Evolutionary conservation across 2,888 invertebrate species (phyloP).

Genomic region (Peribatodes rhomboidaria): DNA sequence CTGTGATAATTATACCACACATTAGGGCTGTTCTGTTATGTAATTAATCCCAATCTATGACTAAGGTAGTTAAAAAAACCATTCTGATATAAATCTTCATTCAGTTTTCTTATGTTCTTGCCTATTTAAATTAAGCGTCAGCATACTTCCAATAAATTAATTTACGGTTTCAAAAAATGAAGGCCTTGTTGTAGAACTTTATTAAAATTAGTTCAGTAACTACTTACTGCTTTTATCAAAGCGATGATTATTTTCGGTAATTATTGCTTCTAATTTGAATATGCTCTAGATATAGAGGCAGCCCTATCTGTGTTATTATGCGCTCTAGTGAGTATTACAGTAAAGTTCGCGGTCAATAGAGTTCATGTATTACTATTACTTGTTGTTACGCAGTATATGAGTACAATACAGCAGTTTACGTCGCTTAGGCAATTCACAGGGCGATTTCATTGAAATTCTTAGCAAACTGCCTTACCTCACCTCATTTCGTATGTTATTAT

Average conservation of each 20-base stretch:
- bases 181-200: neutral
- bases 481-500: neutral
- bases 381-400: conserved; percentile 12
- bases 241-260: too few relatives aligned
- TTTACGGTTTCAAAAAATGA: too few relatives aligned
- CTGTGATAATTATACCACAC: conserved; percentile 39
- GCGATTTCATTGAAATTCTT: conserved; percentile 1
- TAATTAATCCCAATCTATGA: too few relatives aligned
- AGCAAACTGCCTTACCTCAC: neutral
- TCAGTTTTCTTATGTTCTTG: too few relatives aligned
- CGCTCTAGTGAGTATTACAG: conserved; percentile 15
- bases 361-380: conserved; percentile 16
- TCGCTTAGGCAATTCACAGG: neutral
- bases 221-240: too few relatives aligned
- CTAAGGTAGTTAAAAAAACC: too few relatives aligned
- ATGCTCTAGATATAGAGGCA: neutral
- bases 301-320: conserved; percentile 12
- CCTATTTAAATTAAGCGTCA: too few relatives aligned
- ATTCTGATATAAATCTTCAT: too few relatives aligned
- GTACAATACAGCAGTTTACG: conserved; percentile 1
- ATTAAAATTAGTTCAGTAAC: too few relatives aligned
- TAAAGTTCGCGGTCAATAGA: conserved; percentile 41
- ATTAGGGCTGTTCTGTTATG: conserved; percentile 1
- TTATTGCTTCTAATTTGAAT: neutral
- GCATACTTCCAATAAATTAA: too few relatives aligned